Base-by-base conservation (phyloP, 1,140 invertebrate species). In the Augochlora pura region DNA sequence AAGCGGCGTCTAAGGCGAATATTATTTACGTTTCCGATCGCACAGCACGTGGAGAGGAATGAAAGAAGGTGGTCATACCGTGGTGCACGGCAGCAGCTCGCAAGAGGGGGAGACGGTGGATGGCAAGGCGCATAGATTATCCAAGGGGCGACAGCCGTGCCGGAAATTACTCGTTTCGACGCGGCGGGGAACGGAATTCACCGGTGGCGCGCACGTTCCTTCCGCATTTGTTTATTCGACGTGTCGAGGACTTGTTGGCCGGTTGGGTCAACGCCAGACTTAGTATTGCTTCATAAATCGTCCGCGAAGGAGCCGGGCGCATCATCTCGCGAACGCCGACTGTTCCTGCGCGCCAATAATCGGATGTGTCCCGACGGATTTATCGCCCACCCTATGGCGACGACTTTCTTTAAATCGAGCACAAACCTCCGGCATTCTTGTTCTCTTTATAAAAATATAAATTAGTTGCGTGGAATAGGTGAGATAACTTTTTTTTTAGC, bases 221-320 rank as follows among this genome's bases (percentile, higher is more conserved):
- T 84, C 46, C 71, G 73, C 73, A 85, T 86, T 86, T 86, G 85
- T 86, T 86, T 86, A 86, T 86, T 80, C 69, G 81, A 63, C 60
- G 60, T 75, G 77, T 75, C 72, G 85, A 46, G 78, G 59, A 84
- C 95, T 94, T 86, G 86, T 87, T 87, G 83, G 83, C 79, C 85
- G 83, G 71, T 83, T 91, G 91, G 90, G 85, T 77, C 85, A 81
- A 68, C 85, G 90, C 91, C 91, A 91, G 88, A 88, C 77, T 77
- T 83, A 74, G 88, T 91, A 91, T 91, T 91, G 88, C 90, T 89
- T 89, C 90, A 91, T 91, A 91, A 91, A 91, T 91, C 83, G 84
- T 80, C 42, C 49, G 77, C 0, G n/a, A 89, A 89, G 88, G 72
- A 90, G 84, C 78, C 84, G 71, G 71, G 82, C 90, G 88, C 86